Percentiles rank a stretch among this genome's conserved stretches.
Conservation (phyloP, 2,113 vertebrate species). For the Zosterops lateralis region DNA sequence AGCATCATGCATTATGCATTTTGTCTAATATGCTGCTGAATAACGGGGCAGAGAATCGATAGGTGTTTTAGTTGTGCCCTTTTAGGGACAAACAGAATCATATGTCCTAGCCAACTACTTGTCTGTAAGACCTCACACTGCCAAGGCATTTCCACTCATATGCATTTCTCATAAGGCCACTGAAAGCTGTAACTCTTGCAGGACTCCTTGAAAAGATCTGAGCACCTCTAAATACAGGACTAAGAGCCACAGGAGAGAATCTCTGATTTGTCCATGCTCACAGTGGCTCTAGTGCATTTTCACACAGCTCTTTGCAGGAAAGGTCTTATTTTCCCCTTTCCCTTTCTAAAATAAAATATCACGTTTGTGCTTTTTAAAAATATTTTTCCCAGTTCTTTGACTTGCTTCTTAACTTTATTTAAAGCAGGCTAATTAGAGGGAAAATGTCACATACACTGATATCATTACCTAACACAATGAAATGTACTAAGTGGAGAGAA, state of each 20-base stretch:
- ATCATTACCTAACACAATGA: background rate
- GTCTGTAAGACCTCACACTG: background rate
- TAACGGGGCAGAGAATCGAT: fast-evolving
- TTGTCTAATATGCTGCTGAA: background rate
- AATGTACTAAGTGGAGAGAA: background rate
- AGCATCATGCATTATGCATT: background rate
- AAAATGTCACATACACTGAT: background rate
- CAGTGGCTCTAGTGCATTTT: background rate
- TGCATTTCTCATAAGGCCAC: background rate
- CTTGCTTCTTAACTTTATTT: background rate
- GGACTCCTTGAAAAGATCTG: background rate
- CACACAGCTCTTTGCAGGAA: background rate
- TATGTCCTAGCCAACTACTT: background rate
- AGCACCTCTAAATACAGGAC: background rate
- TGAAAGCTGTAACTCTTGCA: background rate
- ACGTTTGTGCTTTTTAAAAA: background rate
- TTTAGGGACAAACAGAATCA: background rate
- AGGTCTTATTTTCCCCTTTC: background rate
- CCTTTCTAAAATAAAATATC: background rate
- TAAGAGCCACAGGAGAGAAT: background rate
- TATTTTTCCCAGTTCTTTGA: background rate
- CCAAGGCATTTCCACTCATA: background rate
- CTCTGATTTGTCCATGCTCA: background rate
- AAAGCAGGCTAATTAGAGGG: background rate
- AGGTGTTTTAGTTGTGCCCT: background rate